These are phyloP conservation scores for Pteromalus puparum DNA, from an alignment of 1,140 invertebrate genomes.

Conservation along the genomic window DNA sequence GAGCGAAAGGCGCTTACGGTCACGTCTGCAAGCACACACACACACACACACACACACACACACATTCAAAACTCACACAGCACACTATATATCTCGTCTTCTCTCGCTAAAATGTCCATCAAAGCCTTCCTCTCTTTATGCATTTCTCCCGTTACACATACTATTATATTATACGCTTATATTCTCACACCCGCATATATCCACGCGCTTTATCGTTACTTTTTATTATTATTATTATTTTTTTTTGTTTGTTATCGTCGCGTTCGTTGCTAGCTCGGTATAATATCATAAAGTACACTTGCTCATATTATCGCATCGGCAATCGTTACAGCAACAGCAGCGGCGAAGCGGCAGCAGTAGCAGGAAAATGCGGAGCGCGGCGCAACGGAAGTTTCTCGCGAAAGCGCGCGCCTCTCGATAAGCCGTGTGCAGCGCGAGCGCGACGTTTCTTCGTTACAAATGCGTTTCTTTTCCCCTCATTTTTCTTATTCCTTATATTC, in stretches of 20 bases:
- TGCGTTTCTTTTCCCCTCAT: constrained; percentile 43
- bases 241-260: constrained; percentile 8
- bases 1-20: constrained; percentile 2
- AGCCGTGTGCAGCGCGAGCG: neutral
- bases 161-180: neutral
- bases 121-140: neutral
- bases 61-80: too few species aligned
- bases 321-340: constrained; percentile 23
- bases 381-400: constrained; percentile 25
- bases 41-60: too few species aligned
- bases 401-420: constrained; percentile 14
- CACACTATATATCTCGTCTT: neutral
- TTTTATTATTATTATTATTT: constrained; percentile 9
- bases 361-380: constrained; percentile 22
- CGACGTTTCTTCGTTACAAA: constrained; percentile 47
- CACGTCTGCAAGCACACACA: neutral
- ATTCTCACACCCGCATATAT: neutral
- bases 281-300: constrained; percentile 46
- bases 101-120: constrained; percentile 8
- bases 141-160: neutral
- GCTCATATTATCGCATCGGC: constrained; percentile 32
- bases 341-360: neutral
- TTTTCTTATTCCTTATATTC: constrained; percentile 31
- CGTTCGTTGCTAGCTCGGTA: constrained; percentile 24
- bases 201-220: constrained; percentile 15